Conservation (phyloP, 2,113 vertebrate species). For the Hymenochirus boettgeri region DNA sequence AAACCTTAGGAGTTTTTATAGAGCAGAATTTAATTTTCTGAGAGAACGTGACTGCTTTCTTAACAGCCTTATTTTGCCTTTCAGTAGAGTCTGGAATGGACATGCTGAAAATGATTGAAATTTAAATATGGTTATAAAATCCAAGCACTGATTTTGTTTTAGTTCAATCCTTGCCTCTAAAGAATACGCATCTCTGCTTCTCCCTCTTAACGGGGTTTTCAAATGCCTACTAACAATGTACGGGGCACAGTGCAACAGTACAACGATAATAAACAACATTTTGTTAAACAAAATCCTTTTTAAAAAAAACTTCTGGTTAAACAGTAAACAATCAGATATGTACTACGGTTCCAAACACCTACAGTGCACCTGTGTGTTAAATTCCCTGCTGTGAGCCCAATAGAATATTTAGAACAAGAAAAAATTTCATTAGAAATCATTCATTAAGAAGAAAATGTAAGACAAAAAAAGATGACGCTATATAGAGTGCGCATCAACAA, state of each 20-base stretch:
- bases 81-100: background rate
- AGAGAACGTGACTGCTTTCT: conserved; percentile 1
- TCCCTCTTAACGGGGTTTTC: background rate
- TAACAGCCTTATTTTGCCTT: conserved; percentile 14
- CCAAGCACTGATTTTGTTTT: background rate
- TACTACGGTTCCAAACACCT: background rate
- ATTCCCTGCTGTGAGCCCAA: background rate
- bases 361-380: background rate
- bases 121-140: conserved; percentile 22
- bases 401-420: background rate
- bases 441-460: too few relatives aligned
- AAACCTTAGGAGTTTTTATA: conserved; percentile 15
- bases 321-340: background rate
- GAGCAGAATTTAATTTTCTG: conserved; percentile 29
- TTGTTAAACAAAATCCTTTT: background rate
- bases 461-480: too few relatives aligned
- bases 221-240: background rate
- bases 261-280: conserved; percentile 6
- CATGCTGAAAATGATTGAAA: conserved; percentile 3
- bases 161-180: conserved; percentile 21
- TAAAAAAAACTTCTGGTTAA: background rate
- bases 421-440: background rate
- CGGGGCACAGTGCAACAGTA: too few relatives aligned
- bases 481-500: too few relatives aligned
- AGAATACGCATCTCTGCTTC: conserved; percentile 1